Percentiles rank a stretch among this genome's conserved stretches.
phyloP scores from a whole-genome alignment of 2,797 vertebrate species.

The Liasis olivaceus region DNA sequence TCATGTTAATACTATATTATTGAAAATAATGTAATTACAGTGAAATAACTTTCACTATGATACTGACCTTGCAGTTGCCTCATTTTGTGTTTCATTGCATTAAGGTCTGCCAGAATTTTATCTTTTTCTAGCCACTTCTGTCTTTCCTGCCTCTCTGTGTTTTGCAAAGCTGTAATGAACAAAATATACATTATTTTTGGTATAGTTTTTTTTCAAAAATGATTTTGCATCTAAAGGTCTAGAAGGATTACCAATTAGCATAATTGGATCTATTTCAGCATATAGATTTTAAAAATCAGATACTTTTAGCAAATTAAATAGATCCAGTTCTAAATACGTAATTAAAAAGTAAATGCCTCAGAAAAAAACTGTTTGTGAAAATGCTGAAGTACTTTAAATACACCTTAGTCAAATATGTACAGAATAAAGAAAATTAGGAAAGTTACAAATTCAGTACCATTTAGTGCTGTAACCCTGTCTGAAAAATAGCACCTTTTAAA shows the following conservation, averaged over 20 bases:
- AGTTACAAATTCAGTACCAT: slow-evolving; percentile 53
- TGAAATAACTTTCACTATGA: neutral
- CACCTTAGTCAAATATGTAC: slow-evolving; percentile 36
- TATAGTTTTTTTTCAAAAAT: slow-evolving; percentile 34
- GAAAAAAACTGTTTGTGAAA: slow-evolving; percentile 48
- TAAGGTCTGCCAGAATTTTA: slow-evolving; percentile 61
- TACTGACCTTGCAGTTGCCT: slow-evolving; percentile 63
- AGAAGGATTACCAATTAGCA: neutral
- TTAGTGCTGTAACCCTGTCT: slow-evolving; percentile 16
- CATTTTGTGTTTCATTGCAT: slow-evolving; percentile 65
- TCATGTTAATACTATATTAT: neutral
- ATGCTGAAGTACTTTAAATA: slow-evolving; percentile 42
- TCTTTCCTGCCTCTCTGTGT: slow-evolving; percentile 49
- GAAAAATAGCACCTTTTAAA: neutral
- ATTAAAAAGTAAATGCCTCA: slow-evolving; percentile 56
- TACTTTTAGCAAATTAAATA: slow-evolving; percentile 40
- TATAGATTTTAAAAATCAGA: slow-evolving; percentile 48
- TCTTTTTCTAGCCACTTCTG: slow-evolving; percentile 59
- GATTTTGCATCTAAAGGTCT: slow-evolving; percentile 6
- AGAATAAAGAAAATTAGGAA: slow-evolving; percentile 50
- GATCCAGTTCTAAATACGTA: slow-evolving; percentile 60
- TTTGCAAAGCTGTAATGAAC: slow-evolving; percentile 53
- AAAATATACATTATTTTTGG: slow-evolving; percentile 20
- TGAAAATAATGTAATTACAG: neutral
- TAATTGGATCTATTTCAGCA: slow-evolving; percentile 19